These are phyloP conservation scores for Pimephales promelas DNA, from an alignment of 2,113 vertebrate species.

Conservation along the genomic window DNA sequence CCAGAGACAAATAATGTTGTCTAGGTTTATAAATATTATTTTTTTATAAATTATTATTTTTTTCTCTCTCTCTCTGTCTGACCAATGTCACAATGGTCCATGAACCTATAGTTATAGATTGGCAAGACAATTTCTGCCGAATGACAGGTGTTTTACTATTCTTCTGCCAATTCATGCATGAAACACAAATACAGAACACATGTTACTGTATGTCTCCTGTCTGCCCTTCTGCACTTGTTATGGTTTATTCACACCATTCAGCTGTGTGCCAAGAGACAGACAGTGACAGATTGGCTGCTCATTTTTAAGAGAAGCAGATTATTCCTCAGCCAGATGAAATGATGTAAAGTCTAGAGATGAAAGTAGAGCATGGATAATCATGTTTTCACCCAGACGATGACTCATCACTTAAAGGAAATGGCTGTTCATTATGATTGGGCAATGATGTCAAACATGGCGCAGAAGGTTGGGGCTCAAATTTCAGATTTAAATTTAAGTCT, in stretches of 20 bases:
- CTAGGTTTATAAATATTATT: not conserved
- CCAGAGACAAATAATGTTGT: not conserved
- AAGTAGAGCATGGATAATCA: constrained; percentile 55
- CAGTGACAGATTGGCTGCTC: not conserved
- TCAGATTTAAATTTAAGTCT: not conserved
- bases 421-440: constrained; percentile 26
- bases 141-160: not conserved
- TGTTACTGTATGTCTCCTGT: not conserved
- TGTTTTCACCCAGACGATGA: constrained; percentile 53
- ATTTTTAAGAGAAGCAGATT: not conserved
- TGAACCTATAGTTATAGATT: not conserved
- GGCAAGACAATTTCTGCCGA: not conserved
- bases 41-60: not conserved
- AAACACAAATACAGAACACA: not conserved
- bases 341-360: constrained; percentile 14
- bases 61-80: too few species aligned
- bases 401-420: constrained; percentile 59
- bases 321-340: constrained; percentile 5
- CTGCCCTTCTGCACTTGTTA: not conserved
- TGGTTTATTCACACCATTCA: not conserved
- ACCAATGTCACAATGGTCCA: not conserved
- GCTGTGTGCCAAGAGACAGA: not conserved
- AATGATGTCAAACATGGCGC: not conserved
- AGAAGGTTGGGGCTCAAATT: not conserved
- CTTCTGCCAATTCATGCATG: not conserved